Evolutionary conservation across 2,888 invertebrate species (phyloP).

Genomic region (Hipparchia sbordonii): DNA sequence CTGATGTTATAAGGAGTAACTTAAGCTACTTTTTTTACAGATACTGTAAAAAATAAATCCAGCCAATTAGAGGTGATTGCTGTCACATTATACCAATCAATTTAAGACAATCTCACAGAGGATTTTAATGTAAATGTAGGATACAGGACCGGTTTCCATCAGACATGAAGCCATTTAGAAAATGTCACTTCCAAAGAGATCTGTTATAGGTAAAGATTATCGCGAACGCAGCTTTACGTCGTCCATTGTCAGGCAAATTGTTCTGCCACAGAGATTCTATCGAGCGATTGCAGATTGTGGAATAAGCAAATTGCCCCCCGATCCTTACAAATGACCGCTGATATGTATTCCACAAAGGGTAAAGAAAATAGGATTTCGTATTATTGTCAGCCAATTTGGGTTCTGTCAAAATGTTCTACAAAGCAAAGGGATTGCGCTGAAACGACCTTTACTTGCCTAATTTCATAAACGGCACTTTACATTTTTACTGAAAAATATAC

Average conservation of each 20-base stretch:
- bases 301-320: constrained; percentile 1
- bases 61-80: too few species aligned
- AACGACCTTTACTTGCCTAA: too few species aligned
- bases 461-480: too few species aligned
- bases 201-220: not conserved
- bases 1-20: too few species aligned
- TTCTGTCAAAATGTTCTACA: not conserved
- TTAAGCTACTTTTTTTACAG: too few species aligned
- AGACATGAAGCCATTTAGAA: not conserved
- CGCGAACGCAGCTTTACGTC: not conserved
- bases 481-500: too few species aligned
- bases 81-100: too few species aligned
- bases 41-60: too few species aligned
- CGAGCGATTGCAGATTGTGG: not conserved
- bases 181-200: not conserved
- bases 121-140: too few species aligned
- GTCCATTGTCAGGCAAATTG: constrained; percentile 1
- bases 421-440: too few species aligned
- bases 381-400: not conserved
- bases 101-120: too few species aligned
- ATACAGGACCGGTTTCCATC: not conserved
- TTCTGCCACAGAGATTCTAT: not conserved
- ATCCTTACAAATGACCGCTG: constrained; percentile 14
- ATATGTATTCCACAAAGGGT: constrained; percentile 1
- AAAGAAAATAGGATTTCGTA: not conserved